Base-by-base conservation (phyloP, 2,888 invertebrate species). In the Tipula vernalis region DNA sequence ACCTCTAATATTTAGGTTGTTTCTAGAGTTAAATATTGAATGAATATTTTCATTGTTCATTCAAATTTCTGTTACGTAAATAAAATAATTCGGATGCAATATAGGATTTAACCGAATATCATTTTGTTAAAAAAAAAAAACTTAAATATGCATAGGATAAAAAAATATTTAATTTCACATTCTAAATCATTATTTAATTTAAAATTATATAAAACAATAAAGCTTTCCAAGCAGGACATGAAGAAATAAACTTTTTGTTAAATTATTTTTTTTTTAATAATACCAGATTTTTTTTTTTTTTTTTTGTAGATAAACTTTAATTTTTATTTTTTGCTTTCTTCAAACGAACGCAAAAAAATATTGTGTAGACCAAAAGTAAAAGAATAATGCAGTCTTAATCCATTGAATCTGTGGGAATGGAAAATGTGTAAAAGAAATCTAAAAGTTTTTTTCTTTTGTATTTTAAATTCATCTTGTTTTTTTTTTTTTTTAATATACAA, bases 351-450 rank as follows among this genome's bases (percentile, higher is more conserved):
- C 51, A 71, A 71, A 71, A 71, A 71, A 71, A 71, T 28, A 71
- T 71, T 71, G 71, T 71, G 71, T 71, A 71, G 71, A 71, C 71
- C 71, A 85, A 85, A 42, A 15, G 85, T 85, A 28, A 1, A 85
- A 85, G 44, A 85, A 51, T 36, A 86, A 57, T 86, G 86, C 86
- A 86, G 39, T 86, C 86, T 51, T 86, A 86, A 86, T 86, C 86
- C 86, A 44, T 39, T 86, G 39, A 13, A 39, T 1, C 86, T 85
- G 86, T 87, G 87, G 86, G 87, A 87, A 87, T 87, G 57, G 39
- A 87, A 87, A 87, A 87, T 87, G 87, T 87, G 87, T 86, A 85
- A 87, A 87, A 57, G 84, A 86, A 84, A 87, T 28, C 10, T 71
- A 71, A 71, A 71, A 71, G 71, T 41, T 36, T 84, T 84, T 84